phyloP scores from a whole-genome alignment of 2,888 invertebrate species.

The Polyommatus iphigenia region DNA sequence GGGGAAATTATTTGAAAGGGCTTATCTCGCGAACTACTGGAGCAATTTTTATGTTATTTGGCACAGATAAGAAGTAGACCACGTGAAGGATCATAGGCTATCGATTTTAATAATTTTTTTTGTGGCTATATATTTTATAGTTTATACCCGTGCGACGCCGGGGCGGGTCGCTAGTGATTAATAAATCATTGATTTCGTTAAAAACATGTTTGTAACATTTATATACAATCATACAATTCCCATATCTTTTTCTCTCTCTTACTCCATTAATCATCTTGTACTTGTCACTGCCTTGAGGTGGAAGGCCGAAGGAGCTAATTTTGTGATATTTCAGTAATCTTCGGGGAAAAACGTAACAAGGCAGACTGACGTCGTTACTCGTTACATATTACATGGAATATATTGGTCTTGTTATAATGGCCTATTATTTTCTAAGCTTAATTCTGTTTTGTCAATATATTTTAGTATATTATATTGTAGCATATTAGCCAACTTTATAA shows the following conservation, averaged over 20 bases:
- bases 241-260: not conserved
- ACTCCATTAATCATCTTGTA: not conserved
- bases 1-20: no score
- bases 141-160: no score
- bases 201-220: not conserved
- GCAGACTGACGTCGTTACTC: not conserved
- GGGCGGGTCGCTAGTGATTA: no score
- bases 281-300: conserved; percentile 7
- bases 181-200: not conserved
- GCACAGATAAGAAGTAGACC: no score
- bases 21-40: no score
- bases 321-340: conserved; percentile 21
- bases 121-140: no score
- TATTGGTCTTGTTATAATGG: not conserved
- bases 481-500: no score
- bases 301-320: conserved; percentile 8
- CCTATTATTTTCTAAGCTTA: not conserved
- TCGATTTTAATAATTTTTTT: no score
- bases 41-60: no score
- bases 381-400: not conserved
- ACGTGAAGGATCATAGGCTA: no score
- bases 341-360: conserved; percentile 15
- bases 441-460: no score
- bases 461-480: no score
- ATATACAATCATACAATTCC: not conserved